These are phyloP conservation scores for Meda fulgida DNA, from an alignment of 2,797 vertebrate genomes.

Conservation along the genomic window DNA sequence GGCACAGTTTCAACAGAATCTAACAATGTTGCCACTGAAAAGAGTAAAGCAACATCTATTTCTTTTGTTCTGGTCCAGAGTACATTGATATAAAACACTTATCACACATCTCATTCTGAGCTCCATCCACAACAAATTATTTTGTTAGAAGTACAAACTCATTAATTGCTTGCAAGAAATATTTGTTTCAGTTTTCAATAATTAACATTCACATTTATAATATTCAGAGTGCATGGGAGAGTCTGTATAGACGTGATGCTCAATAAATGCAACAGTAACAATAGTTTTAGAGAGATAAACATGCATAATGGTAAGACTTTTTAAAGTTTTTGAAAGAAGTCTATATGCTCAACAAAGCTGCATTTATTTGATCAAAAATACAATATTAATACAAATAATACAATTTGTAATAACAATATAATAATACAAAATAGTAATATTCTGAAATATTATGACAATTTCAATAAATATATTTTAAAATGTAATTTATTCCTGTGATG, in stretches of 20 bases:
- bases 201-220: background rate
- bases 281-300: background rate
- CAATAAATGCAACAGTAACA: background rate
- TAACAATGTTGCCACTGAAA: conserved; percentile 39
- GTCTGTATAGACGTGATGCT: background rate
- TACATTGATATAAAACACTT: conserved; percentile 58
- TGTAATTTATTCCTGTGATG: background rate
- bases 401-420: too few relatives aligned
- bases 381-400: too few relatives aligned
- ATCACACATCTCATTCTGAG: conserved; percentile 51
- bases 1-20: conserved; percentile 21
- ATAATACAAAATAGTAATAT: background rate
- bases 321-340: background rate
- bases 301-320: background rate
- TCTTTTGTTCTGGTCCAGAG: conserved; percentile 40
- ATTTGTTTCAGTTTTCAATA: background rate
- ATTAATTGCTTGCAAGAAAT: background rate
- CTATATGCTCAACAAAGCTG: background rate
- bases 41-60: conserved; percentile 42
- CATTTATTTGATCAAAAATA: background rate
- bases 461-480: background rate
- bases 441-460: background rate
- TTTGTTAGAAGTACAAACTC: background rate
- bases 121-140: conserved; percentile 33
- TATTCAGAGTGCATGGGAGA: background rate